A percentile compares a stretch with the other conserved stretches of the same genome.
phyloP scores from a whole-genome alignment of 2,113 vertebrate genomes.

The Emydocephalus ijimae region DNA sequence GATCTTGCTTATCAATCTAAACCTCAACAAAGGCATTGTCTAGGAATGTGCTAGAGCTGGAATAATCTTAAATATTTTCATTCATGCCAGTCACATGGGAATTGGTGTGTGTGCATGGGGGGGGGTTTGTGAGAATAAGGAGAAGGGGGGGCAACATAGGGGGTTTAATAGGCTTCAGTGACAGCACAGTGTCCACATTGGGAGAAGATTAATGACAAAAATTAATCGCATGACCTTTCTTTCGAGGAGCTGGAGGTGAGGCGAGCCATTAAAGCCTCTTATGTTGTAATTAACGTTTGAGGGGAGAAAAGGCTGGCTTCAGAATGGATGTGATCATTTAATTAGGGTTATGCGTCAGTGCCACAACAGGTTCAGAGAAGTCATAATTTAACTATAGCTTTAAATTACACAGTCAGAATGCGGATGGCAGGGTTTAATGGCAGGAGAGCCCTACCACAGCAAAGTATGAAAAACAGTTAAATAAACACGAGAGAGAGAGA shows the following conservation, averaged over 20 bases:
- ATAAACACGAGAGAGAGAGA: constrained; percentile 65
- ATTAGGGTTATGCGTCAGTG: constrained; percentile 88
- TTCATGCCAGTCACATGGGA: constrained; percentile 66
- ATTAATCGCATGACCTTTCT: constrained; percentile 93
- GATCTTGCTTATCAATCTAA: fast-evolving
- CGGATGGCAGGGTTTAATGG: constrained; percentile 72
- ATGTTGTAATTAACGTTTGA: constrained; percentile 94
- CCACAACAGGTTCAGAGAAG: constrained; percentile 88
- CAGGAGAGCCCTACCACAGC: constrained; percentile 59
- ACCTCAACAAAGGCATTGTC: constrained; percentile 15
- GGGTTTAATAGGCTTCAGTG: constrained; percentile 73
- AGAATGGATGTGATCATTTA: constrained; percentile 92
- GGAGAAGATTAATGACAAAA: constrained; percentile 91
- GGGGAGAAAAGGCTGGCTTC: constrained; percentile 83
- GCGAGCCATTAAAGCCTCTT: constrained; percentile 94
- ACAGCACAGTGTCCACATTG: constrained; percentile 89
- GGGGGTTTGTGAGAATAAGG: constrained; percentile 26
- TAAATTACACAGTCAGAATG: constrained; percentile 82
- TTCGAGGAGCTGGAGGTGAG: constrained; percentile 92
- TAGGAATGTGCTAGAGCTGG: constrained; percentile 48
- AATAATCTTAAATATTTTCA: constrained; percentile 74
- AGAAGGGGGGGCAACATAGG: constrained; percentile 58
- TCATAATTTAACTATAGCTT: constrained; percentile 90
- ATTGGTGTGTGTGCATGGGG: neutral
- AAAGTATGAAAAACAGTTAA: constrained; percentile 74